These are phyloP conservation scores for Cyprinodon brontotheroides DNA, from an alignment of 2,113 vertebrate genomes.

Conservation along the genomic window DNA sequence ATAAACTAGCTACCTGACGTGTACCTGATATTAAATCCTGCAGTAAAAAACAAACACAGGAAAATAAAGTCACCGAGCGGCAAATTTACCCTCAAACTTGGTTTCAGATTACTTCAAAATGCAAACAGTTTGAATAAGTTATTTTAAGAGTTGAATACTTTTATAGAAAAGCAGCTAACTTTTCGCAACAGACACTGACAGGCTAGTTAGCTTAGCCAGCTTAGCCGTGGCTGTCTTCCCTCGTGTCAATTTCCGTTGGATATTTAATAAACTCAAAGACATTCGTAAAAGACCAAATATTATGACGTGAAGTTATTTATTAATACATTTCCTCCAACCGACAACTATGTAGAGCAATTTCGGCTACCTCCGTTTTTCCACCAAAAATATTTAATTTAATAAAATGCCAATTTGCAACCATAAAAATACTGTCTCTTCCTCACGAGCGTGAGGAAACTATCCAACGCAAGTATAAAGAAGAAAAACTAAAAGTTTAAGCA, in stretches of 20 bases:
- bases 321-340: accelerated
- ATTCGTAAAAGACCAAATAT: accelerated
- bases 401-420: slow-evolving; percentile 23
- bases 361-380: neutral
- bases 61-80: neutral
- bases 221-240: slow-evolving; percentile 14
- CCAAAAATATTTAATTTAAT: neutral
- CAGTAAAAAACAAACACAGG: neutral
- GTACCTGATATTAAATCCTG: slow-evolving; percentile 22
- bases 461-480: neutral
- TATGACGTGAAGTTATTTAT: accelerated
- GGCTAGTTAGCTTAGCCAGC: slow-evolving; percentile 57
- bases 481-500: neutral
- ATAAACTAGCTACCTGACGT: slow-evolving; percentile 33
- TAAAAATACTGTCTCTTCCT: neutral
- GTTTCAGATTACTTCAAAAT: neutral
- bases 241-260: slow-evolving; percentile 5
- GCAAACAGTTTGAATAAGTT: neutral
- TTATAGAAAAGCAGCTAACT: neutral
- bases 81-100: neutral
- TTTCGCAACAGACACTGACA: slow-evolving; percentile 23
- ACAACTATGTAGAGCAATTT: neutral
- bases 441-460: neutral
- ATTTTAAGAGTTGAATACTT: neutral
- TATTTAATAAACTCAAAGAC: neutral